Base-by-base conservation (phyloP, 2,888 invertebrate species). In the Entomobrya proxima region DNA sequence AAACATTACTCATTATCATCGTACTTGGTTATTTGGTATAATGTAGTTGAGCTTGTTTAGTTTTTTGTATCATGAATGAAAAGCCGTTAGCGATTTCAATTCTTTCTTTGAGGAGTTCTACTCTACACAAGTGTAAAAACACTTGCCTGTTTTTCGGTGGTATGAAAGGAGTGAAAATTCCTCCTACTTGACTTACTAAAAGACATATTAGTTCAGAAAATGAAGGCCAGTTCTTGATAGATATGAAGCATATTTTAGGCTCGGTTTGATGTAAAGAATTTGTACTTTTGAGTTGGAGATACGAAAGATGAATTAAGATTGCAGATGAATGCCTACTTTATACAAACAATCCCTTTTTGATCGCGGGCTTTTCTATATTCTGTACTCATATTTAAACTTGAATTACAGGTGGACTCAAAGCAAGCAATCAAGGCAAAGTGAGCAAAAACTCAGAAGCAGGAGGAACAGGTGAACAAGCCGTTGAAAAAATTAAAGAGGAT, bases 401-500 rank as follows among this genome's bases (percentile, higher is more conserved):
- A 55, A 55, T 64, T 72, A 50, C 85, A 85, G 85, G 79, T 75
- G 85, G 74, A 79, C 74, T 74, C 37, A 47, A 44, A 84, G 4
- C 5, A 30, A 76, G 72, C 52, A 35, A 84, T 77, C 76, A 84
- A 40, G 77, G n/a, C n/a, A n/a, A 69, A 69, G 61, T 61, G 24
- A 58, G 58, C 72, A 85, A 76, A 78, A 78, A 82, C 64, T 82
- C 24, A 52, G 44, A 61, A 76, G 52, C 50, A 50, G 77, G 44
- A 86, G 64, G 44, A 69, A 74, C 47, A 74, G 74, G 77, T 75
- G 85, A 74, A 85, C 35, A 85, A 85, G 61, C 64, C 40, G 81
- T 76, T 85, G 81, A 85, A 81, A 81, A 87, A 85, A 81, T 80
- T 85, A 75, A 32, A 72, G 52, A 64, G 80, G 64, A 84, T 79